phyloP scores from a whole-genome alignment of 2,113 vertebrate species.

The Cinclus cinclus region DNA sequence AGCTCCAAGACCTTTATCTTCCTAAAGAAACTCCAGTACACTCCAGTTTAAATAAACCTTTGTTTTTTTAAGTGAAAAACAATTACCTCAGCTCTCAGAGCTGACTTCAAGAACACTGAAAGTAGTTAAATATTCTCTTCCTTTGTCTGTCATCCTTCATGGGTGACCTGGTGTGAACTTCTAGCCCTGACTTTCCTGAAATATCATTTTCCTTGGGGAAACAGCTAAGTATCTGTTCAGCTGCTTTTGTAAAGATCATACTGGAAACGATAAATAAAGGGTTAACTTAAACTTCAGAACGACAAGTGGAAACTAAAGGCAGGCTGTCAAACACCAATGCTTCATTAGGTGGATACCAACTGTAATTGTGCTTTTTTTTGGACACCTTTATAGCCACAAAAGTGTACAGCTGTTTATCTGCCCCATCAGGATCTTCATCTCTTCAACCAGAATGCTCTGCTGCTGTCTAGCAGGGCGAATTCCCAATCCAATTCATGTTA shows the following conservation, averaged over 20 bases:
- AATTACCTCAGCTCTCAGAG: background rate
- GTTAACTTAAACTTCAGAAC: conserved; percentile 24
- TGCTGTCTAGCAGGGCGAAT: conserved; percentile 5
- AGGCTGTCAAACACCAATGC: background rate
- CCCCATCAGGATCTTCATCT: background rate
- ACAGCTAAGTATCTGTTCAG: background rate
- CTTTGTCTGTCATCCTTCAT: background rate
- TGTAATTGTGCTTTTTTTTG: conserved; percentile 9
- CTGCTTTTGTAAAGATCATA: background rate
- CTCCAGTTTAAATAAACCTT: background rate
- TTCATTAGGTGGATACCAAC: background rate
- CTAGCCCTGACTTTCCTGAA: background rate
- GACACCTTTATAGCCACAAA: conserved; percentile 14
- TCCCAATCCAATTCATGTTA: background rate
- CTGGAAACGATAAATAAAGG: background rate
- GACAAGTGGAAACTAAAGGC: background rate
- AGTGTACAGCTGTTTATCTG: background rate
- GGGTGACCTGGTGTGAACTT: background rate
- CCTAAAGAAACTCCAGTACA: background rate
- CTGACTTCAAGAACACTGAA: background rate
- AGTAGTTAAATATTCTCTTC: background rate
- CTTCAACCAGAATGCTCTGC: conserved; percentile 20
- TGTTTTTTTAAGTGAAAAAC: background rate
- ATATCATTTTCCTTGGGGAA: background rate
- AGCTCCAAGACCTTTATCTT: background rate